These are phyloP conservation scores for Lasioglossum vierecki DNA, from an alignment of 2,888 invertebrate species.

Conservation along the genomic window DNA sequence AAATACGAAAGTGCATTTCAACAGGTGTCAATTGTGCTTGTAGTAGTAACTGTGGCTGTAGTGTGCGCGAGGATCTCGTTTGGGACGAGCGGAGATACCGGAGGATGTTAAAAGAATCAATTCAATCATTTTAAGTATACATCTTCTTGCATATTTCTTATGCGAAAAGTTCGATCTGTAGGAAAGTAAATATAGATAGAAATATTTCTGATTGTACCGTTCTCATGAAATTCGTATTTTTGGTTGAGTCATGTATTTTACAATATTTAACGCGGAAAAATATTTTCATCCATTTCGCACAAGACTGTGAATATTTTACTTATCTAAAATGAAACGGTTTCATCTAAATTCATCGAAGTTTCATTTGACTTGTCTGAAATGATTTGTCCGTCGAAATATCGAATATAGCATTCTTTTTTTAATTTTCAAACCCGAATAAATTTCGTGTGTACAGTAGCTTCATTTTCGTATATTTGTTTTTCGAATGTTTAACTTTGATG, in stretches of 20 bases:
- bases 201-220: neutral
- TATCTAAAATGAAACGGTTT: neutral
- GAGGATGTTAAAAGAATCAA: neutral
- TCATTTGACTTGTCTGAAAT: neutral
- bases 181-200: neutral
- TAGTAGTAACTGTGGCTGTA: neutral
- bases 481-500: neutral
- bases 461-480: neutral
- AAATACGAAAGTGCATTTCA: slow-evolving; percentile 56
- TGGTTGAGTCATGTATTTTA: neutral
- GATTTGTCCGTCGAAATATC: neutral
- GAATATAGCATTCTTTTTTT: neutral
- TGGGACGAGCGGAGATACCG: neutral
- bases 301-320: too few species aligned
- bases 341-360: neutral
- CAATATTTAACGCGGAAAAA: neutral
- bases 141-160: neutral
- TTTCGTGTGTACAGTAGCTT: neutral
- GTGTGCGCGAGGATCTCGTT: neutral
- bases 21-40: slow-evolving; percentile 45
- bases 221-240: neutral
- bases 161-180: neutral
- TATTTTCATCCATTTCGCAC: neutral
- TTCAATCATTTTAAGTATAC: neutral
- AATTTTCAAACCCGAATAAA: neutral